phyloP scores from a whole-genome alignment of 2,797 vertebrate genomes.

The Clamator glandarius region DNA sequence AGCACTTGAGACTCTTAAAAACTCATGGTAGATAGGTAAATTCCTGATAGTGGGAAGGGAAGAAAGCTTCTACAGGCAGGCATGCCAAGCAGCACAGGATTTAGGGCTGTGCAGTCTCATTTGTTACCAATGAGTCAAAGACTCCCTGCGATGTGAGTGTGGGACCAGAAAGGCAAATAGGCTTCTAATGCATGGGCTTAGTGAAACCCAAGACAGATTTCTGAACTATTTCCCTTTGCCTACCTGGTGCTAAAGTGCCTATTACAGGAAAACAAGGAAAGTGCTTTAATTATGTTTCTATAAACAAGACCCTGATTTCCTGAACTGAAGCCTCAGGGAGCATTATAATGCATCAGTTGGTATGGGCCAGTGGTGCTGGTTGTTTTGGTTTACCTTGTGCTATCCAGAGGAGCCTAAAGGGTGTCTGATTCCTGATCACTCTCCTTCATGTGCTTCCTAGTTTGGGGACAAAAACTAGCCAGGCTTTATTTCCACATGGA shows the following conservation, averaged over 20 bases:
- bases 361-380: neutral
- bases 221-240: slow-evolving; percentile 13
- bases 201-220: neutral
- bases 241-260: neutral
- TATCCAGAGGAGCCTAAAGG: neutral
- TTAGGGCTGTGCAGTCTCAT: neutral
- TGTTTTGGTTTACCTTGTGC: neutral
- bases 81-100: neutral
- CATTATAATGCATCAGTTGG: neutral
- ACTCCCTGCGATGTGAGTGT: neutral
- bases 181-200: neutral
- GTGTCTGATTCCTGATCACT: neutral
- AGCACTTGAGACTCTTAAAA: neutral
- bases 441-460: neutral
- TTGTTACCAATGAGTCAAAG: neutral
- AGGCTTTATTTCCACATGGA: neutral
- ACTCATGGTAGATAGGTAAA: neutral
- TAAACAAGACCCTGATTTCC: slow-evolving; percentile 24
- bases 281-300: slow-evolving; percentile 15
- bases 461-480: neutral
- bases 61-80: neutral
- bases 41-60: neutral
- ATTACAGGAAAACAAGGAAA: slow-evolving; percentile 15
- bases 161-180: neutral
- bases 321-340: neutral